These are phyloP conservation scores for Pogonocichla stellata DNA, from an alignment of 2,113 vertebrate species.

Conservation along the genomic window DNA sequence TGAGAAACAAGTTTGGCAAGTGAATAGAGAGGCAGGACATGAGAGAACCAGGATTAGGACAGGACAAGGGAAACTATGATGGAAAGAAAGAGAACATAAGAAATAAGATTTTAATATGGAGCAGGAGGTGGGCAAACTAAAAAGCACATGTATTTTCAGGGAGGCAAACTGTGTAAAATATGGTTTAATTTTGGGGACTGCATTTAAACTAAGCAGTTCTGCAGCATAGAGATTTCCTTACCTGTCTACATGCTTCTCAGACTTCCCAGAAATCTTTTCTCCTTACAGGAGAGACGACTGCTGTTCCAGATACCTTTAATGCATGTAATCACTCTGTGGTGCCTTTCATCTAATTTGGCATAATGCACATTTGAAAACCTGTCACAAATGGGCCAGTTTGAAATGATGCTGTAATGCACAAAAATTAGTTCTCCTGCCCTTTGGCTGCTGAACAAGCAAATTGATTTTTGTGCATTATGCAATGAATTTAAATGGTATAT, in stretches of 20 bases:
- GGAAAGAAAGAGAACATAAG: not conserved
- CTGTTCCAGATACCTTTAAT: not conserved
- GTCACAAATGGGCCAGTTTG: slow-evolving; percentile 7
- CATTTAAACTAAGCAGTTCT: not conserved
- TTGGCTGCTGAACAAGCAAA: slow-evolving; percentile 50
- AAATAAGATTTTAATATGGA: not conserved
- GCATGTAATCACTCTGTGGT: not conserved
- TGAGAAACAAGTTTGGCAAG: not conserved
- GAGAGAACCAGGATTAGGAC: not conserved
- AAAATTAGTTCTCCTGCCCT: slow-evolving; percentile 45
- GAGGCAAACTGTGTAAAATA: not conserved
- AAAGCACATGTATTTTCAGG: not conserved
- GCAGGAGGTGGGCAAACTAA: not conserved
- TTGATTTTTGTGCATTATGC: slow-evolving; percentile 34
- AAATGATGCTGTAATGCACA: not conserved
- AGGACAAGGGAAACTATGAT: not conserved
- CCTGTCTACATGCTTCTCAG: not conserved
- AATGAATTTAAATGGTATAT: slow-evolving; percentile 44
- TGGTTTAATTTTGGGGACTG: not conserved
- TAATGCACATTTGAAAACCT: slow-evolving; percentile 13
- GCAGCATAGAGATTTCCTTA: not conserved
- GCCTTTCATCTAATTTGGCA: not conserved
- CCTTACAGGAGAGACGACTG: not conserved
- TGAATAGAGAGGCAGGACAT: not conserved
- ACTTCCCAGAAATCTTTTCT: not conserved